phyloP scores from a whole-genome alignment of 2,113 vertebrate species.

The Parus major region DNA sequence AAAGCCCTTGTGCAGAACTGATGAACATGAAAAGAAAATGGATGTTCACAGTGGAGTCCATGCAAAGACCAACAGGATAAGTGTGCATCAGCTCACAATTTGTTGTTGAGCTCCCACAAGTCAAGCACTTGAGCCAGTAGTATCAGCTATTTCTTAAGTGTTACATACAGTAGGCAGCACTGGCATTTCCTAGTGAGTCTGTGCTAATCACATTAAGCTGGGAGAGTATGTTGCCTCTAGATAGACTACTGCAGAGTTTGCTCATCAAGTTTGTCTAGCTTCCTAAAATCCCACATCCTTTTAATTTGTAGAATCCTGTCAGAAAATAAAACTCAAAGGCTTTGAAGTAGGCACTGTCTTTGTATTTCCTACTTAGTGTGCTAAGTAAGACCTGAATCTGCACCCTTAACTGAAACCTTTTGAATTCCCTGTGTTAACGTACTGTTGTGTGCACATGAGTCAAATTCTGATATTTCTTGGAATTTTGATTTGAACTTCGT shows the following conservation, averaged over 20 bases:
- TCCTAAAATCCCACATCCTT: background rate
- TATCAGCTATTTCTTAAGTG: background rate
- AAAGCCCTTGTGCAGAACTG: background rate
- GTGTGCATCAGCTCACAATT: background rate
- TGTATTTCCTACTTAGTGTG: background rate
- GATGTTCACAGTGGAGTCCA: background rate
- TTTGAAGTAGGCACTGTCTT: background rate
- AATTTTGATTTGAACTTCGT: background rate
- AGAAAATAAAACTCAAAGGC: background rate
- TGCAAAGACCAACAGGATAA: background rate
- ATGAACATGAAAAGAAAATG: background rate
- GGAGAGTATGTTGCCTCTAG: background rate
- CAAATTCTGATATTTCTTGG: background rate
- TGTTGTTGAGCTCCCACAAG: background rate
- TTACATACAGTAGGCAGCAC: rapidly evolving
- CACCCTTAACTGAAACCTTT: background rate
- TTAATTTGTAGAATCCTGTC: background rate
- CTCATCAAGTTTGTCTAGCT: background rate
- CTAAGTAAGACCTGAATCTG: background rate
- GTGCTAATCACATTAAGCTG: background rate
- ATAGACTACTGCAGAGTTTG: background rate
- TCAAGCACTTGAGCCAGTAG: background rate
- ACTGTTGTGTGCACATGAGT: background rate
- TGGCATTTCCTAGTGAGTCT: background rate
- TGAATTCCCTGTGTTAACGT: background rate